Evolutionary conservation across 2,888 invertebrate species (phyloP).

Genomic region (Anagyrus pseudococci): DNA sequence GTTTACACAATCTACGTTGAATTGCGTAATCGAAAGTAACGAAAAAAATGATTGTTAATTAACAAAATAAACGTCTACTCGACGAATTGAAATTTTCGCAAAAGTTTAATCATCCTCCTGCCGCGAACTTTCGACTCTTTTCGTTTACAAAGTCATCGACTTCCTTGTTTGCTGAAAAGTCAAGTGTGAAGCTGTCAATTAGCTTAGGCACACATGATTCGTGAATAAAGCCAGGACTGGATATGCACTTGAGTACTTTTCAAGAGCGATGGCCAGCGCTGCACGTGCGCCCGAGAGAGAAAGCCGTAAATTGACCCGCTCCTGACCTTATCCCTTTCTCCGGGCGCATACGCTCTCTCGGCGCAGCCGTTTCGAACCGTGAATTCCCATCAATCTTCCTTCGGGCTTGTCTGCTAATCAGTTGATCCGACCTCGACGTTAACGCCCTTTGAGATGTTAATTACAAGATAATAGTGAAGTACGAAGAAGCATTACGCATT

Average conservation of each 20-base stretch:
- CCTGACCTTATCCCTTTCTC: constrained; percentile 5
- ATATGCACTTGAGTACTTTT: constrained; percentile 29
- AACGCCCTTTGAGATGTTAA: not conserved
- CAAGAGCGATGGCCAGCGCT: constrained; percentile 26
- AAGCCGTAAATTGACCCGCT: constrained; percentile 27
- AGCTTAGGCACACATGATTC: constrained; percentile 5
- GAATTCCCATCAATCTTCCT: constrained; percentile 31
- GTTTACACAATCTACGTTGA: too few species aligned
- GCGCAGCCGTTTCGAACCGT: constrained; percentile 4
- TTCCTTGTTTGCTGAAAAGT: too few species aligned
- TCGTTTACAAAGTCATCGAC: too few species aligned
- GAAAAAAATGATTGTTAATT: too few species aligned
- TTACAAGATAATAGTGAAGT: not conserved
- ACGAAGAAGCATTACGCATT: not conserved
- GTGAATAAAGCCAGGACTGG: not conserved
- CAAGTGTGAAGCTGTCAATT: constrained; percentile 18
- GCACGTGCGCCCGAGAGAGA: constrained; percentile 23
- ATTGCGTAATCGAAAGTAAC: too few species aligned
- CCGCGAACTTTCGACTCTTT: too few species aligned
- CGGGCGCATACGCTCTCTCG: not conserved
- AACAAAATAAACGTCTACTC: too few species aligned
- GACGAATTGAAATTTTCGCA: too few species aligned
- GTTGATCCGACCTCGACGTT: constrained; percentile 17
- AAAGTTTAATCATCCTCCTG: too few species aligned
- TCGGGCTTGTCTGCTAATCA: constrained; percentile 19